These are phyloP conservation scores for Taeniopygia guttata DNA, from an alignment of 2,797 vertebrate species.

Conservation along the genomic window DNA sequence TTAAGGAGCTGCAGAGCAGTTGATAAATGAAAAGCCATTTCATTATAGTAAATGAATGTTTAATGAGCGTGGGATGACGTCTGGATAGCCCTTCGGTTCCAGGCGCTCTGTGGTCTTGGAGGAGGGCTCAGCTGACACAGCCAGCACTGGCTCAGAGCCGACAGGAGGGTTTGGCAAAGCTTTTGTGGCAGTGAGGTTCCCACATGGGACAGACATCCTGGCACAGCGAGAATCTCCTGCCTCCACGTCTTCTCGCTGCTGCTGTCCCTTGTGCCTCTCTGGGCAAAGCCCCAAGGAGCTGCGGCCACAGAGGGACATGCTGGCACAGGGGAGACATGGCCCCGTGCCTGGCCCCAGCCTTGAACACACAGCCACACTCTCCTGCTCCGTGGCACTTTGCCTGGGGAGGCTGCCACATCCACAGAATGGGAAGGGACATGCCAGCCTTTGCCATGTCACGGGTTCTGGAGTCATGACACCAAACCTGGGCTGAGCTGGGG, in stretches of 20 bases:
- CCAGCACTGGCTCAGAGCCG: background rate
- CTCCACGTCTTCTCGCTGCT: background rate
- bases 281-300: conserved; percentile 1
- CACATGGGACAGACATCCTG: fast-evolving
- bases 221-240: background rate
- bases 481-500: background rate
- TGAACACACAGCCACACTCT: background rate
- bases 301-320: background rate
- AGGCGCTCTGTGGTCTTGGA: background rate
- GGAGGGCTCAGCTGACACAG: background rate
- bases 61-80: conserved; percentile 55
- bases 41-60: conserved; percentile 64
- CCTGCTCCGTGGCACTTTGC: background rate
- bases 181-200: background rate
- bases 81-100: background rate
- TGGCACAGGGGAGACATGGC: background rate
- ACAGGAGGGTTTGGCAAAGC: background rate
- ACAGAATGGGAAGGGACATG: background rate
- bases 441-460: background rate
- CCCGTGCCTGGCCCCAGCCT: background rate
- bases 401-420: background rate
- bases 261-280: background rate
- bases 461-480: fast-evolving
- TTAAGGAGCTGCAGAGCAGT: background rate
- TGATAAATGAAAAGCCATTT: conserved; percentile 63